Evolutionary conservation across 1,140 invertebrate species (phyloP), one percentile per base, ranked within the genome.

Genomic region (Protaetia brevitarsis): DNA sequence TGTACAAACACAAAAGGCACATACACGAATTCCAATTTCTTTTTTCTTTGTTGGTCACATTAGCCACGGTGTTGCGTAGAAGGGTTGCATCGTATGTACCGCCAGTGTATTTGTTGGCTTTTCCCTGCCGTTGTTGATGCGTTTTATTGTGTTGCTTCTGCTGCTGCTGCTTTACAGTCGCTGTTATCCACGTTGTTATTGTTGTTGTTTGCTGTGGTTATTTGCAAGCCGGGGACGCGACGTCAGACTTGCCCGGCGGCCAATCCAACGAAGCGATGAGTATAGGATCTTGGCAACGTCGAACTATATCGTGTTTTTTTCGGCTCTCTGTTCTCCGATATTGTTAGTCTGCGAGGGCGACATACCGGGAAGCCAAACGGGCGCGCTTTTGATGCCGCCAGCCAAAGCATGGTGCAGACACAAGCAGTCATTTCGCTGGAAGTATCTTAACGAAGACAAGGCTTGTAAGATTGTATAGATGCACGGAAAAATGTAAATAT

Each of bases 261-360:
- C 66, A 68, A 68, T 68, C 66, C 58, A 27, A 59, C 41, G 65
- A 68, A 34, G 41, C 26, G 63, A 61, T n/a, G n/a, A n/a, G n/a
- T n/a, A 58, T 65, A 41, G 31, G 16, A 37, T 45, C 66, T 64
- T 68, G 66, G 66, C 66, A 68, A 68, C 66, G 59, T 30, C 45
- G 66, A 45, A 64, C 56, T 51, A 23, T 23, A 34, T 51, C 63
- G 62, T 59, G 60, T 63, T 58, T 63, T 63, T 62, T 64, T 58
- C 41, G 13, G 61, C 37, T 64, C 60, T 59, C 30, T 59, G 57
- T 59, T 59, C 27, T 59, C 29, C 57, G 57, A 19, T 29, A 31
- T 29, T 59, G 29, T 59, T 59, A n/a, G 57, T 59, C 29, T 59
- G 29, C 29, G 26, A 59, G 57, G 57, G 10, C 57, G 41, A 51